Percentiles rank a stretch among this genome's conserved stretches.
Conservation (phyloP, 1,140 invertebrate genomes). For the Penaeus chinensis region DNA sequence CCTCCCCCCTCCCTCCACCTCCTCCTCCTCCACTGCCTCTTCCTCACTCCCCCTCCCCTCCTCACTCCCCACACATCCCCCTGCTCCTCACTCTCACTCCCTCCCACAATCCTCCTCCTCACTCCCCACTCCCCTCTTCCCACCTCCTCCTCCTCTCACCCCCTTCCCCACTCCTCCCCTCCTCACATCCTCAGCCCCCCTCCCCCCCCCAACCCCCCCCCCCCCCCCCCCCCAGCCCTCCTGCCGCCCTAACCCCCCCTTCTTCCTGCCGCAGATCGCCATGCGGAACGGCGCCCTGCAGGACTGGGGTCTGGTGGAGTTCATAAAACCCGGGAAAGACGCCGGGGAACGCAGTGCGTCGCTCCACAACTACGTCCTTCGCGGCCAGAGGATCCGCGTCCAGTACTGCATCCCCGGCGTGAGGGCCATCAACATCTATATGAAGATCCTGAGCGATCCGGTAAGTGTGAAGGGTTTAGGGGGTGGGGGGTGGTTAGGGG, state of each 20-base stretch:
- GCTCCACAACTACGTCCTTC: constrained; percentile 69
- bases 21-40: neutral
- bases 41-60: neutral
- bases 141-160: neutral
- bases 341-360: constrained; percentile 71
- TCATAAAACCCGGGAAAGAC: constrained; percentile 69
- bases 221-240: neutral
- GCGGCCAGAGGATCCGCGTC: constrained; percentile 70
- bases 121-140: neutral
- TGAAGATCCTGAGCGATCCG: constrained; percentile 70
- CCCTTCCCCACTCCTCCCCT: neutral
- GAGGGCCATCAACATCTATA: constrained; percentile 73
- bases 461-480: constrained; percentile 59
- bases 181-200: neutral
- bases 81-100: neutral
- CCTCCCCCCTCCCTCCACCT: neutral
- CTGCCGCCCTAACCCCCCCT: neutral
- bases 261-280: constrained; percentile 70
- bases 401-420: constrained; percentile 75
- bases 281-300: constrained; percentile 72
- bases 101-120: constrained; percentile 4
- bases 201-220: neutral
- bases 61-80: neutral
- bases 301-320: constrained; percentile 75
- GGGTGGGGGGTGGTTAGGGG: neutral